These are phyloP conservation scores for Oryzias curvinotus DNA, from an alignment of 2,113 vertebrate genomes.

Conservation along the genomic window DNA sequence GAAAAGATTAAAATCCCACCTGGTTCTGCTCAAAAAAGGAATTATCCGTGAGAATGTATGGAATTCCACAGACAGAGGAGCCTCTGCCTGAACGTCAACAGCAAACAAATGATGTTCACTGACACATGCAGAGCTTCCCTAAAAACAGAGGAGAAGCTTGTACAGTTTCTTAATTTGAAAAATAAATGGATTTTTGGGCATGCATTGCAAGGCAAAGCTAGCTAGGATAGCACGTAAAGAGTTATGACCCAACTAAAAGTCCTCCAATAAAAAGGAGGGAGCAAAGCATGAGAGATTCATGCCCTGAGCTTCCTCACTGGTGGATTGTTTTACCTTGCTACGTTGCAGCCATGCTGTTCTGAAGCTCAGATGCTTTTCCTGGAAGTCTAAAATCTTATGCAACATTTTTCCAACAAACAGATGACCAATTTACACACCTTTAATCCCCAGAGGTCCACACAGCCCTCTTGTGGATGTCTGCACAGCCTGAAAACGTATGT, in stretches of 20 bases:
- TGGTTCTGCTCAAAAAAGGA: constrained; percentile 58
- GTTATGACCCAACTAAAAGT: constrained; percentile 23
- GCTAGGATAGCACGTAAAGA: constrained; percentile 24
- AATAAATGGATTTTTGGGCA: background rate
- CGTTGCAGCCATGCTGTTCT: constrained; percentile 7
- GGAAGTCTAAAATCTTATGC: constrained; percentile 28
- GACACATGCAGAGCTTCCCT: constrained; percentile 2
- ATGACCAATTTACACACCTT: background rate
- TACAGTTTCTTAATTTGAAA: constrained; percentile 18
- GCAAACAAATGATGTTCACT: constrained; percentile 7
- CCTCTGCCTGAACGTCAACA: constrained; percentile 27
- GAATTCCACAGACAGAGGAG: constrained; percentile 56
- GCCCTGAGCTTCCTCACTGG: too few relatives aligned
- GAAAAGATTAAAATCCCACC: constrained; percentile 51
- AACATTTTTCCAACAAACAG: constrained; percentile 1
- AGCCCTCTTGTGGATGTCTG: background rate
- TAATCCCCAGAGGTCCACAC: background rate
- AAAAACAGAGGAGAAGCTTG: constrained; percentile 5
- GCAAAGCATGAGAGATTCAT: too few relatives aligned
- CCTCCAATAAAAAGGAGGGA: background rate
- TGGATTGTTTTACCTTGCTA: background rate
- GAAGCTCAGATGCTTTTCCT: constrained; percentile 23
- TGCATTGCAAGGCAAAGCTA: background rate
- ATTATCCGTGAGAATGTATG: constrained; percentile 61
- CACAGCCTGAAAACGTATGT: background rate